phyloP scores from a whole-genome alignment of 2,113 vertebrate species.

The Pelecanoides urinatrix region DNA sequence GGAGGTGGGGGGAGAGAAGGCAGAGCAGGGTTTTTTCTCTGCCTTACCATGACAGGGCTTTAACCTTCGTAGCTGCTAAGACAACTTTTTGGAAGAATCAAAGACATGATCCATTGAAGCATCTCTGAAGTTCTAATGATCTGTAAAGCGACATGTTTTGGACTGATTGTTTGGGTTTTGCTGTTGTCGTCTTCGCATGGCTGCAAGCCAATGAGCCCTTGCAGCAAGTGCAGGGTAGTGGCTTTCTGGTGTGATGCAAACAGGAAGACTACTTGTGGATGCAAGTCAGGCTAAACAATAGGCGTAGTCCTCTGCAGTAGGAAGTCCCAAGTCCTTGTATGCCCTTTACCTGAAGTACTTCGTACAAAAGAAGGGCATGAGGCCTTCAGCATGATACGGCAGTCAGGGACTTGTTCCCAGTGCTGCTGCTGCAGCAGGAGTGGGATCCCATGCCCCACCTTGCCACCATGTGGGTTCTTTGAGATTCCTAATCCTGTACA shows the following conservation, averaged over 20 bases:
- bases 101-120: background rate
- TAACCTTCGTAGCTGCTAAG: background rate
- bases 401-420: background rate
- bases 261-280: background rate
- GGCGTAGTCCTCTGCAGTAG: background rate
- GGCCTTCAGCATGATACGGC: fast-evolving
- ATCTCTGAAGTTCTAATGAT: background rate
- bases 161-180: background rate
- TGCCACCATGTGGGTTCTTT: background rate
- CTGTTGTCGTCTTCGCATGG: background rate
- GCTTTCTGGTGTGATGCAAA: background rate
- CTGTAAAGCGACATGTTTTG: background rate
- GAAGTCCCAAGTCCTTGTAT: background rate
- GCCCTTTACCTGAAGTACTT: background rate
- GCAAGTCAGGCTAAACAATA: background rate
- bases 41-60: background rate
- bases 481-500: background rate
- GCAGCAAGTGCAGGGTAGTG: background rate
- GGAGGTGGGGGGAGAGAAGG: background rate
- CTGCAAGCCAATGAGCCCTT: background rate
- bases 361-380: background rate
- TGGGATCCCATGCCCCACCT: background rate
- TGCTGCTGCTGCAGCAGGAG: background rate
- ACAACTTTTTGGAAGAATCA: background rate
- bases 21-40: background rate